Evolutionary conservation across 1,140 invertebrate species (phyloP), one percentile per base, ranked within the genome.

Genomic region (Rhagoletis pomonella): DNA sequence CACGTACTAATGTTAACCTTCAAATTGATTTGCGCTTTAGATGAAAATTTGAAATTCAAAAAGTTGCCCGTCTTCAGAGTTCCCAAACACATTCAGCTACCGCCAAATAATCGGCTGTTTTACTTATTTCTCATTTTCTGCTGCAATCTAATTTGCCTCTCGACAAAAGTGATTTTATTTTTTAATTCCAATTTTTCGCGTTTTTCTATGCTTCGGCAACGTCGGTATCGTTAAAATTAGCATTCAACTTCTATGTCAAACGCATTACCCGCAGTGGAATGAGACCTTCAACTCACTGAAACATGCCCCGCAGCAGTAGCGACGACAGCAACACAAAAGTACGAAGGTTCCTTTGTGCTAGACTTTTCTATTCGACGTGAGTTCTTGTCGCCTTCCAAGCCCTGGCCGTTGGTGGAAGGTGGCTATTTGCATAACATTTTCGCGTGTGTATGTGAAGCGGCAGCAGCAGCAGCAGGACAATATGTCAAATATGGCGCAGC

Each of bases 401-500:
- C 39, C 3, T 39, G 12, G 39, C 14, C 12, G 14, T 2, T 3
- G 42, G 39, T 42, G 42, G 50, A 55, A 55, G 50, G 50, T 55
- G 50, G 50, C 50, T 55, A 10, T 55, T 55, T 55, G 50, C 50
- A 5, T 2, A 7, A 5, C 50, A 55, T 55, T 29, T 5, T 67
- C 19, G 67, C 0, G 47, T 50, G 9, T 50, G 47, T 55, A 3
- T 29, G 47, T 81, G n/a, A 4, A n/a, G 50, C n/a, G 4, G n/a
- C 7, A 29, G 47, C 73, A 81, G 10, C n/a, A 17, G 42, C 50
- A 14, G 39, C 55, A 42, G 17, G 67, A 77, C 65, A 87, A 73
- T 69, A 87, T 87, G 86, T 87, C 86, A 87, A 87, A 65, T 47
- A 59, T 39, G 86, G 39, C 65, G 58, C 65, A 58, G 64, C 65